A percentile compares a stretch with the other conserved stretches of the same genome.
phyloP scores from a whole-genome alignment of 2,797 vertebrate species.

The Anisognathus igniventris region DNA sequence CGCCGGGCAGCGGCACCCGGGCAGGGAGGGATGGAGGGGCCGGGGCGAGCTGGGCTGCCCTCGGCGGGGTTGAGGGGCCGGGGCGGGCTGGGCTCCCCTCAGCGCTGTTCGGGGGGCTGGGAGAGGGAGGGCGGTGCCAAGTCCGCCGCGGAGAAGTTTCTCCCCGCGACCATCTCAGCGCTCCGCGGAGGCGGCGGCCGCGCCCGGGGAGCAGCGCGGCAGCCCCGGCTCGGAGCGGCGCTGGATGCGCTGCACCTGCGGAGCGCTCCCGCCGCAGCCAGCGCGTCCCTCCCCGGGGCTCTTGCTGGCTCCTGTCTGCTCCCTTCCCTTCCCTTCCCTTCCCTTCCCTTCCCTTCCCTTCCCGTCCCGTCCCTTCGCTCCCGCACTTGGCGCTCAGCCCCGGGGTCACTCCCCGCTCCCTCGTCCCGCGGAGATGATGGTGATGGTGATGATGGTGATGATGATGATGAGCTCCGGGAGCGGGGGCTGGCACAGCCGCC shows the following conservation, averaged over 20 bases:
- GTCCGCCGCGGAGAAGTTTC: not conserved
- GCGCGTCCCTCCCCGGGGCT: not conserved
- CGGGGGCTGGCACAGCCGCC: not conserved
- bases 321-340: too few relatives aligned
- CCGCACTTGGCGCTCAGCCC: not conserved
- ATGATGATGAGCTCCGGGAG: not conserved
- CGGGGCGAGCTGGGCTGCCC: not conserved
- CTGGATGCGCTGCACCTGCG: conserved; percentile 27
- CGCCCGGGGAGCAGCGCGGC: not conserved
- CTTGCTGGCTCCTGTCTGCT: not conserved
- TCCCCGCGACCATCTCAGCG: not conserved
- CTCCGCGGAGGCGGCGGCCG: not conserved
- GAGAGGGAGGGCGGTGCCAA: conserved; percentile 11
- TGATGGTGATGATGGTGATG: not conserved
- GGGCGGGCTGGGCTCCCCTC: not conserved
- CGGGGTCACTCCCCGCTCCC: not conserved
- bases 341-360: too few relatives aligned
- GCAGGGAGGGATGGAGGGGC: not conserved
- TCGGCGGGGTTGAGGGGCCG: not conserved
- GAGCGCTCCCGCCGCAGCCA: not conserved
- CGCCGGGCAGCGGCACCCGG: not conserved
- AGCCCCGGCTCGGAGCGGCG: not conserved
- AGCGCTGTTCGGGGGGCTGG: not conserved
- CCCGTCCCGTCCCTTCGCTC: not conserved
- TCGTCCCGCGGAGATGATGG: not conserved